Percentiles rank a stretch among this genome's conserved stretches.
Conservation (phyloP, 2,888 invertebrate genomes). For the Phasia obesa region DNA sequence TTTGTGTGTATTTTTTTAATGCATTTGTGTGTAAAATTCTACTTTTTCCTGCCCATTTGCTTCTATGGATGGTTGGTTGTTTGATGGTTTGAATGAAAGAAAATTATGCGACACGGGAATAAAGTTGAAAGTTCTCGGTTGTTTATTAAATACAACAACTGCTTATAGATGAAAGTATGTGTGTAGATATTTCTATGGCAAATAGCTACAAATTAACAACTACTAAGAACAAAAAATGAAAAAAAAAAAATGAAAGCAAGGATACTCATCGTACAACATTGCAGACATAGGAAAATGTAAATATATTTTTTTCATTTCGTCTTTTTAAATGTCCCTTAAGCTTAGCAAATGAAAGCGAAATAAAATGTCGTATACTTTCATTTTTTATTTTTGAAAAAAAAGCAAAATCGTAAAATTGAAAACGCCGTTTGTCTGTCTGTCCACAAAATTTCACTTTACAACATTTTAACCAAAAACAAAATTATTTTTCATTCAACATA, state of each 20-base stretch:
- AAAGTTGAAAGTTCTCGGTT: constrained; percentile 64
- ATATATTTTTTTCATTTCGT: constrained; percentile 4
- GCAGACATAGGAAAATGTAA: constrained; percentile 43
- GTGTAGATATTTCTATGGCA: background rate
- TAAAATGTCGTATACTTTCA: constrained; percentile 35
- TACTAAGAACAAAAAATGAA: background rate
- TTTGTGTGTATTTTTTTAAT: too few relatives aligned
- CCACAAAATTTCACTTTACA: background rate
- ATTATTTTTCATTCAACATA: background rate
- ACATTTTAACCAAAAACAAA: background rate
- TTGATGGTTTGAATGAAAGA: constrained; percentile 59
- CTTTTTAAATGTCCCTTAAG: constrained; percentile 51
- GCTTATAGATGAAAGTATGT: background rate
- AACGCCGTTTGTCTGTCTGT: too few relatives aligned
- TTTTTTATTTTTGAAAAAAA: constrained; percentile 49
- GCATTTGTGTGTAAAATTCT: background rate
- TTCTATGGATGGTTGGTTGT: constrained; percentile 45
- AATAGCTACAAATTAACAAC: background rate
- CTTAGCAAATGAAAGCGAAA: constrained; percentile 51
- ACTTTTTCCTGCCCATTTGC: constrained; percentile 10
- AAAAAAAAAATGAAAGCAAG: constrained; percentile 38
- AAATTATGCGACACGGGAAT: constrained; percentile 67
- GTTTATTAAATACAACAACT: constrained; percentile 31
- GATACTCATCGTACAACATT: constrained; percentile 23
- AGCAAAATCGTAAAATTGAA: constrained; percentile 19